Base-by-base conservation (phyloP, 2,888 invertebrate genomes). In the Ophonus ardosiacus region DNA sequence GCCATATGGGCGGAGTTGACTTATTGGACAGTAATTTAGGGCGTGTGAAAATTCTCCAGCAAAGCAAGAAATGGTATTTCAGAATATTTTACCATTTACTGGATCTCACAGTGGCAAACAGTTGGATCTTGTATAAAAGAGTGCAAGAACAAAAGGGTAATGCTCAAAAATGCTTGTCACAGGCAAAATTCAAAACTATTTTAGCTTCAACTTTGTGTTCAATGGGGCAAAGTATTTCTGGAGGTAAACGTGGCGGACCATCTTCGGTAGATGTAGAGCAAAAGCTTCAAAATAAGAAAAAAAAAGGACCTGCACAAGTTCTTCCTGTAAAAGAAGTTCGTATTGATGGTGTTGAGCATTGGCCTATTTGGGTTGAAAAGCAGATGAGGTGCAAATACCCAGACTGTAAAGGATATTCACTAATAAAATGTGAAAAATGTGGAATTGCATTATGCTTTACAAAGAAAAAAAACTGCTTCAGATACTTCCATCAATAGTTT, bases 381-480 rank as follows among this genome's bases (percentile, higher is more conserved):
- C 24, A 68, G 40, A 74, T 51, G 76, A 79, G 83, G 31, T 79
- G 83, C 63, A 83, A 83, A 83, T 76, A 83, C 24, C 76, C 63
- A 56, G 74, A 78, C 38, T 83, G 57, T 38, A 78, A 76, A 43
- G n/a, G 76, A 79, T 74, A 78, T n/a, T 82, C 83, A 21, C 18
- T 51, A 61, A 76, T 78, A 78, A 71, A 76, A 15, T 83, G 83
- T 10, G 74, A 76, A 71, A 83, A 83, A 71, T 83, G 74, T 71
- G 56, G 76, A 76, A 18, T 83, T 51, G 51, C 78, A 24, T 79
- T 76, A 63, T 51, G 83, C 43, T 43, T 83, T 18, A 24, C 78
- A 17, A 83, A 78, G 59, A 43, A 31, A 78, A 83, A n/a, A 57
- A 31, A 84, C 83, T 81, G 80, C 38, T 83, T 57, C 40, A 84